Evolutionary conservation across 2,113 vertebrate species (phyloP), one percentile per base, ranked within the genome.

Genomic region (Chaenocephalus aceratus): DNA sequence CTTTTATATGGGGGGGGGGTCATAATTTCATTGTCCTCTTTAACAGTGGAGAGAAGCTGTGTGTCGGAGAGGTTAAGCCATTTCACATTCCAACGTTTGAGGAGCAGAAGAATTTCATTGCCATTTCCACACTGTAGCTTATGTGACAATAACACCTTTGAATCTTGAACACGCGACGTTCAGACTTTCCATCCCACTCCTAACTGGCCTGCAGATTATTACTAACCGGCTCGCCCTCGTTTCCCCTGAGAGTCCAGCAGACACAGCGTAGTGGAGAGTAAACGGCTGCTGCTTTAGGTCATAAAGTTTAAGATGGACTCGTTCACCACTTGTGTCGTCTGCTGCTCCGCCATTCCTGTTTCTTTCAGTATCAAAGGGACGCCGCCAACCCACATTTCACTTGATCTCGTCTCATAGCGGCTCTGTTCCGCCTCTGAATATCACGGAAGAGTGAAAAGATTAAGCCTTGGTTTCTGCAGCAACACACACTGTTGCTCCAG

Each of bases 1-100:
- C 44, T 65, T 83, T 90, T 88, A 87, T 49, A 41, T 41, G 36
- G 66, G 36, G 36, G 30, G 66, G 30, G 66, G 45, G 68, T 76
- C 75, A 67, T 88, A 58, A 80, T 49, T 46, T 53, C 64, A 34
- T 36, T 26, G 46, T 83, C 44, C 45, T 13, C 53, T 73, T 74
- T 77, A 59, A 67, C 70, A 45, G 53, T 34, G 3, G 48, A 64
- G 21, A 21, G 21, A 21, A 21, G 21, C n/a, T 67, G 73, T 59
- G 71, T 59, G 60, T 70, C 49, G 16, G 69, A 82, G 72, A 30
- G 56, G 62, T 57, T 16, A 67, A 52, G 68, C 68, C 21, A 65
- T 79, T 79, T 57, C 60, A 74, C 82, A 85, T 62, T 85, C 80
- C 64, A 45, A 34, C 62, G 30, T 30, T 30, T 3, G 30, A 30